Conservation (phyloP, 2,113 vertebrate species). For the Stegastes partitus region DNA sequence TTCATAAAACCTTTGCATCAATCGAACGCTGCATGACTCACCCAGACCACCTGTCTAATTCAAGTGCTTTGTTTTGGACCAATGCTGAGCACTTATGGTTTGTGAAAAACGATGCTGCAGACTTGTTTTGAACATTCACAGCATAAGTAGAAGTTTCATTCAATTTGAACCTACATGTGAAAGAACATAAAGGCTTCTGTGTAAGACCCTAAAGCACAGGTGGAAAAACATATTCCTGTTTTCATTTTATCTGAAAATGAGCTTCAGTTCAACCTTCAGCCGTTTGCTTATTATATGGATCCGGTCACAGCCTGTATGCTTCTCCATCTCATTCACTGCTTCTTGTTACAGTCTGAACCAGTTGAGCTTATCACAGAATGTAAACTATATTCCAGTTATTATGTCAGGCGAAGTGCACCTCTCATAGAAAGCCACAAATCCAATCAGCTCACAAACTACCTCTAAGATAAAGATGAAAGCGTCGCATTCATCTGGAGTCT, state of each 20-base stretch:
- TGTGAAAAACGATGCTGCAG: neutral
- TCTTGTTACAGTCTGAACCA: conserved; percentile 21
- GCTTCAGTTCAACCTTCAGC: neutral
- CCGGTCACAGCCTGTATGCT: conserved; percentile 23
- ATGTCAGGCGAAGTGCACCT: conserved; percentile 19
- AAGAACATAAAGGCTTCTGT: neutral
- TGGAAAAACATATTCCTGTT: neutral
- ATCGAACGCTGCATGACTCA: neutral
- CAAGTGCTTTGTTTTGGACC: conserved; percentile 19
- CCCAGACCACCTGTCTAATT: neutral
- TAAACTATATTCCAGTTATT: conserved; percentile 33
- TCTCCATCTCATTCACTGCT: conserved; percentile 28
- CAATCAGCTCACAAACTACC: conserved; percentile 38
- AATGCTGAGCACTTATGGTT: conserved; percentile 8
- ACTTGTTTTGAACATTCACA: conserved; percentile 13
- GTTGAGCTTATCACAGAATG: conserved; percentile 22
- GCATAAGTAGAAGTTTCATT: neutral
- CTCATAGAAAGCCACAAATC: conserved; percentile 17
- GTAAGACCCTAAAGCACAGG: too few species aligned
- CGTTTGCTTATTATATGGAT: conserved; percentile 3
- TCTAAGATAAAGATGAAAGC: conserved; percentile 25
- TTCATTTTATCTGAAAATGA: conserved; percentile 23
- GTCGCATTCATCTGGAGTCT: neutral
- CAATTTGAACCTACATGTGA: too few species aligned
- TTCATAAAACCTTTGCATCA: neutral